These are phyloP conservation scores for Apocheima hispidaria DNA, from an alignment of 2,888 invertebrate genomes.

Conservation along the genomic window DNA sequence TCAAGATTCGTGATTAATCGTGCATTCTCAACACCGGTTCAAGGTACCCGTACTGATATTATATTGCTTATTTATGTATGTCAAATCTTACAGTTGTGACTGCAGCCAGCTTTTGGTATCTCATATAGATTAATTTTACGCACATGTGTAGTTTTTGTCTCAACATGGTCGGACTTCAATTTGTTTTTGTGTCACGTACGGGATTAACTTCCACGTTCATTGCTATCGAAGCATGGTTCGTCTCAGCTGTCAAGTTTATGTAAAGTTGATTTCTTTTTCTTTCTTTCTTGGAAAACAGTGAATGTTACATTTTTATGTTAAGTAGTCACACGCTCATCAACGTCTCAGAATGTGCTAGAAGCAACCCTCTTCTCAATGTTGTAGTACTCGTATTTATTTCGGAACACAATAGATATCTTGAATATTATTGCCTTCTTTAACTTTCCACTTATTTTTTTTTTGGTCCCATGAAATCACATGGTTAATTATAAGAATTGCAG, in stretches of 20 bases:
- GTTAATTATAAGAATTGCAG: constrained; percentile 52
- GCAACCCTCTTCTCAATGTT: constrained; percentile 1
- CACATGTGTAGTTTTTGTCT: constrained; percentile 22
- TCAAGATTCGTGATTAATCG: constrained; percentile 35
- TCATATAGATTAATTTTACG: constrained; percentile 28
- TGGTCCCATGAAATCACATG: constrained; percentile 50
- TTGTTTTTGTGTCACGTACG: constrained; percentile 37
- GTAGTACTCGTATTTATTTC: background rate
- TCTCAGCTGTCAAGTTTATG: constrained; percentile 40
- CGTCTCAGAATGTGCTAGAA: background rate
- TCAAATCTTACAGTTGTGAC: constrained; percentile 43
- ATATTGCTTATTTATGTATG: constrained; percentile 43
- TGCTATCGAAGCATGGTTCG: constrained; percentile 31
- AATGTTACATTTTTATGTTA: constrained; percentile 12
- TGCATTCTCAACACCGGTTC: constrained; percentile 48
- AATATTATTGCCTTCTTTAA: background rate
- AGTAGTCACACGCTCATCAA: background rate
- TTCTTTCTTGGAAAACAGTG: constrained; percentile 9
- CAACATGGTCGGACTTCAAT: constrained; percentile 18
- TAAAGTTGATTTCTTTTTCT: constrained; percentile 31
- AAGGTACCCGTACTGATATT: constrained; percentile 53
- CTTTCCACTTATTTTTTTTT: background rate
- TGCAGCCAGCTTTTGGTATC: constrained; percentile 36
- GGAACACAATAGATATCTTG: background rate
- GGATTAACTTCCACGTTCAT: constrained; percentile 36